A percentile compares a stretch with the other conserved stretches of the same genome.
Conservation (phyloP, 2,888 invertebrate species). For the Andrena haemorrhoa region DNA sequence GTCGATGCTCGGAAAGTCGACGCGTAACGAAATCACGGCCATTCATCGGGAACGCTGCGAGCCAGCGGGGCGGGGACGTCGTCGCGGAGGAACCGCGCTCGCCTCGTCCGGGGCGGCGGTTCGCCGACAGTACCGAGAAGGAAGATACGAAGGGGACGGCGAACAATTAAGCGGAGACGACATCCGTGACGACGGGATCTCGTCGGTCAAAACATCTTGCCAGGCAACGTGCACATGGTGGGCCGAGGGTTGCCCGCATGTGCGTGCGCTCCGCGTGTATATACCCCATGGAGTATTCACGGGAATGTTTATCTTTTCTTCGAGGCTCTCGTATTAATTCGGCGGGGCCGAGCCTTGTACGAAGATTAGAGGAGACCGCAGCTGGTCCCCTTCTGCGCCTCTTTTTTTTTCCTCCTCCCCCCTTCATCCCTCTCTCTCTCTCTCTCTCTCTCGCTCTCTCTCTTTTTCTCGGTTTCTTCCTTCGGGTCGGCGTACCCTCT, state of each 20-base stretch:
- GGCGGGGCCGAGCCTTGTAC: constrained; percentile 61
- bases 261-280: constrained; percentile 33
- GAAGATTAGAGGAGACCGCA: constrained; percentile 75
- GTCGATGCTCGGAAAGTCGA: not conserved
- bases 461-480: not conserved
- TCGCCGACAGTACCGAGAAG: constrained; percentile 42
- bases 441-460: not conserved
- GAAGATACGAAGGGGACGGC: constrained; percentile 66
- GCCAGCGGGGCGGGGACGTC: too few species aligned
- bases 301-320: constrained; percentile 74
- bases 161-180: constrained; percentile 75
- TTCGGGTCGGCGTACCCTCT: not conserved
- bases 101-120: not conserved
- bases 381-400: constrained; percentile 69
- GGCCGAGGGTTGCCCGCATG: constrained; percentile 54
- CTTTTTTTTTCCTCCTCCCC: constrained; percentile 36
- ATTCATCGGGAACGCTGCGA: not conserved
- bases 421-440: constrained; percentile 6
- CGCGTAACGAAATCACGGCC: constrained; percentile 22
- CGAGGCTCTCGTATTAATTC: constrained; percentile 75
- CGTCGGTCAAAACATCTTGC: constrained; percentile 79
- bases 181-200: constrained; percentile 65
- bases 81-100: constrained; percentile 18
- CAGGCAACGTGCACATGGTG: constrained; percentile 54
- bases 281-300: constrained; percentile 52